Percentiles rank a stretch among this genome's conserved stretches.
Evolutionary conservation across 2,113 vertebrate species (phyloP).

Genomic region (Symphodus melops): DNA sequence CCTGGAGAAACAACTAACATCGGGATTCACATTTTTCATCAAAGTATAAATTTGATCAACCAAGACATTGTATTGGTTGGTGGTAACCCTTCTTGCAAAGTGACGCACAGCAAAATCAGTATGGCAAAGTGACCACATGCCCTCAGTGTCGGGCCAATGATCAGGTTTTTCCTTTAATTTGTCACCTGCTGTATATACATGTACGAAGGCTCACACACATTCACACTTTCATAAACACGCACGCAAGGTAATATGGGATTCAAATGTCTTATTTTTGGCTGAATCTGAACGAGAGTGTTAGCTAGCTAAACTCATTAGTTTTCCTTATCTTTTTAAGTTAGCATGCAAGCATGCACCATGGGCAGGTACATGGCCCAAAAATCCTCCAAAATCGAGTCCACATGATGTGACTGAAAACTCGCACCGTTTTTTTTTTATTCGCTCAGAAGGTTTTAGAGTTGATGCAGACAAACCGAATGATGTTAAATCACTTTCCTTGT

Average conservation of each 20-base stretch:
- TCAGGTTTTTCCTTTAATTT: background rate
- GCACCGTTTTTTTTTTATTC: background rate
- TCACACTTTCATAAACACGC: background rate
- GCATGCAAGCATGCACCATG: constrained; percentile 26
- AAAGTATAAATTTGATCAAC: background rate
- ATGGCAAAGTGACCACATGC: too few species aligned
- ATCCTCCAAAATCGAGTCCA: background rate
- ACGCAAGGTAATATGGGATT: background rate
- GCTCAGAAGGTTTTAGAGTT: background rate
- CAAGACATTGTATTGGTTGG: background rate
- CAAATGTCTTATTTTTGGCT: background rate
- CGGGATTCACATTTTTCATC: background rate
- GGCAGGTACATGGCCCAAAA: background rate
- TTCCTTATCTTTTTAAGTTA: background rate
- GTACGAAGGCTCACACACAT: background rate
- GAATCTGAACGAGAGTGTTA: background rate
- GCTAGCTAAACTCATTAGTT: background rate
- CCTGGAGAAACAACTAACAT: background rate
- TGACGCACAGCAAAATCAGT: background rate
- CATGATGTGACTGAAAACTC: background rate
- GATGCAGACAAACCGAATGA: too few species aligned
- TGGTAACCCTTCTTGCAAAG: background rate
- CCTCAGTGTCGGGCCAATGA: background rate
- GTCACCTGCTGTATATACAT: background rate
- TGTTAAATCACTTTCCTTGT: too few species aligned